Percentiles rank a stretch among this genome's conserved stretches.
These are phyloP conservation scores for Colostygia pectinataria DNA, from an alignment of 2,888 invertebrate genomes.

Conservation along the genomic window DNA sequence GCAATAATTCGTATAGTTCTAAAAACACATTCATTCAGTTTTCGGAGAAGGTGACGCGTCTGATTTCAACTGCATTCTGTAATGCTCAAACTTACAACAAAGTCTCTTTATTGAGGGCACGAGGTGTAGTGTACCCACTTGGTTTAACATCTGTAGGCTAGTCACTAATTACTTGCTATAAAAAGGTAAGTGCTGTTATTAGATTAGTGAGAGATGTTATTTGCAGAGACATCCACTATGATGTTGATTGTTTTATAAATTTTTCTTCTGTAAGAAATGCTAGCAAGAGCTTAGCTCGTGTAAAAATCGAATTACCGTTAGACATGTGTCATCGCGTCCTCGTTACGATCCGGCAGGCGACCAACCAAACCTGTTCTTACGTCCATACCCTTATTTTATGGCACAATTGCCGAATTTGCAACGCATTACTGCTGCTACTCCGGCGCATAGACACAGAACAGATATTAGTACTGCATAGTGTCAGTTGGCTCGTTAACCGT, in stretches of 20 bases:
- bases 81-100: not conserved
- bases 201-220: conserved; percentile 7
- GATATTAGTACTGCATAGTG: conserved; percentile 6
- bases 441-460: too few species aligned
- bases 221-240: too few species aligned
- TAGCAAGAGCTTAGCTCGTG: conserved; percentile 41
- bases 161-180: conserved; percentile 2
- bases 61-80: conserved; percentile 12
- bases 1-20: conserved; percentile 39
- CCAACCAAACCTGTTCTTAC: conserved; percentile 70
- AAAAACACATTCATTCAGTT: conserved; percentile 46
- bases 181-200: conserved; percentile 5
- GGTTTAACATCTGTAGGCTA: conserved; percentile 9
- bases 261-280: conserved; percentile 55
- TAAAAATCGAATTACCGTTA: conserved; percentile 77
- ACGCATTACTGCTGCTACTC: conserved; percentile 25
- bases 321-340: conserved; percentile 79
- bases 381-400: conserved; percentile 61
- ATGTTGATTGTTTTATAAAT: conserved; percentile 38
- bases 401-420: conserved; percentile 59
- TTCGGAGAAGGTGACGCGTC: conserved; percentile 34
- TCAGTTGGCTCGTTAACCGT: conserved; percentile 8
- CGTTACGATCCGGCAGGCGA: conserved; percentile 57
- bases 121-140: conserved; percentile 8
- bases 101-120: conserved; percentile 9